Base-by-base conservation (phyloP, 2,797 vertebrate species). In the Sternotherus odoratus region DNA sequence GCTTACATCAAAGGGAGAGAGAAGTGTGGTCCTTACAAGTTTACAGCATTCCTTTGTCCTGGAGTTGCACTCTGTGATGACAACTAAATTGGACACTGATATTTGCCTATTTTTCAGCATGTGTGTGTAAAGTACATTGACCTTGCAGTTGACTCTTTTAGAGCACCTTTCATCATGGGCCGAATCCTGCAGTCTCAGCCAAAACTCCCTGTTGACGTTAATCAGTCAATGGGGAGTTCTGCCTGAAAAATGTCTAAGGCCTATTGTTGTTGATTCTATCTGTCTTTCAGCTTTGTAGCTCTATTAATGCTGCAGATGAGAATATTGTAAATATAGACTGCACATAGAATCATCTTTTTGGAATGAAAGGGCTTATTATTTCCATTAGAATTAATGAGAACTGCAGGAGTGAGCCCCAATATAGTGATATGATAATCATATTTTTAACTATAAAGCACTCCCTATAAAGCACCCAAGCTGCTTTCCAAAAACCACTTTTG, bases 1-100 rank as follows among this genome's bases (percentile, higher is more conserved):
- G 95, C 88, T 93, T 80, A 97, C 97, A 97, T 98, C 98, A 98
- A 98, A 98, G 98, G 79, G 87, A 39, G 75, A 96, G 97, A 98
- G 97, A 97, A 97, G 97, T 56, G 88, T 95, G 97, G 96, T 95
- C 95, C 89, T 94, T 96, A 94, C 94, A 78, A 86, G 77, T 83
- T 86, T 90, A 89, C 50, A 91, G 85, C 93, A 92, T 96, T 98
- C 98, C 97, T 95, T 88, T 96, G 93, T 96, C 97, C 98, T 97
- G 94, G 98, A 98, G 98, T 98, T 98, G 98, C 96, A 66, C 80
- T 88, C 96, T 28, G 96, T 30, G 98, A 97, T 98, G 98, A 98
- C 97, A 97, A 97, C 94, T 98, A 96, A 98, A 97, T 96, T 95
- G 98, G 97, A 97, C 86, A 77, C 66, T 82, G 90, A 90, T 48